Evolutionary conservation across 1,140 invertebrate genomes (phyloP).

Genomic region (Pomacea maculata): DNA sequence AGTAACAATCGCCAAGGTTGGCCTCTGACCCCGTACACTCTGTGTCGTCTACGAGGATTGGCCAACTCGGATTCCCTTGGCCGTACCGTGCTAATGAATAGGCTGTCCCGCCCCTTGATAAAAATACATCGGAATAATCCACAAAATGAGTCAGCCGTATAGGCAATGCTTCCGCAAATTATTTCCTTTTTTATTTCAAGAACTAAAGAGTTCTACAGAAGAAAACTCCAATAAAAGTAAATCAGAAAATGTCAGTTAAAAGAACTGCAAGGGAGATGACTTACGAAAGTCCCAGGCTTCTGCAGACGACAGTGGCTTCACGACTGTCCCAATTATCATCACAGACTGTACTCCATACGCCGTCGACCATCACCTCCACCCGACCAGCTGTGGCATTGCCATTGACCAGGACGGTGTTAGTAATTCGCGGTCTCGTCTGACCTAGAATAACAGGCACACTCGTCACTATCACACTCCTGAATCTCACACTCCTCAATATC

Average conservation of each 20-base stretch:
- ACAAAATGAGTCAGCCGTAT: no score
- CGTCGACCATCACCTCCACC: constrained; percentile 45
- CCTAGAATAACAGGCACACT: neutral
- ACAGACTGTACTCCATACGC: constrained; percentile 49
- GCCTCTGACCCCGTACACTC: constrained; percentile 83
- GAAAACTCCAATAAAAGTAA: no score
- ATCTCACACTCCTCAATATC: no score
- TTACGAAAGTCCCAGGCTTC: constrained; percentile 43
- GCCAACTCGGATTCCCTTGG: constrained; percentile 22
- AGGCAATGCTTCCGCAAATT: no score
- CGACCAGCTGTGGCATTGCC: constrained; percentile 18
- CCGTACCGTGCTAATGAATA: constrained; percentile 28
- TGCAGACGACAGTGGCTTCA: constrained; percentile 50
- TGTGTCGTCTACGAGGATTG: constrained; percentile 87
- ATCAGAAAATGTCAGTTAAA: no score
- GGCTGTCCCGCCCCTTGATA: constrained; percentile 32
- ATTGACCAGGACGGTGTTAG: constrained; percentile 21
- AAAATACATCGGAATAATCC: neutral
- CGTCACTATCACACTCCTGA: no score
- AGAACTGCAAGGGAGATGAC: neutral
- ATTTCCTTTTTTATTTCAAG: no score
- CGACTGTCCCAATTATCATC: constrained; percentile 38
- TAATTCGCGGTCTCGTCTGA: neutral
- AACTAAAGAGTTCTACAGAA: no score
- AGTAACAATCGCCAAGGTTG: constrained; percentile 75